Evolutionary conservation across 2,113 vertebrate genomes (phyloP), one percentile per base, ranked within the genome.

Genomic region (Carettochelys insculpta): DNA sequence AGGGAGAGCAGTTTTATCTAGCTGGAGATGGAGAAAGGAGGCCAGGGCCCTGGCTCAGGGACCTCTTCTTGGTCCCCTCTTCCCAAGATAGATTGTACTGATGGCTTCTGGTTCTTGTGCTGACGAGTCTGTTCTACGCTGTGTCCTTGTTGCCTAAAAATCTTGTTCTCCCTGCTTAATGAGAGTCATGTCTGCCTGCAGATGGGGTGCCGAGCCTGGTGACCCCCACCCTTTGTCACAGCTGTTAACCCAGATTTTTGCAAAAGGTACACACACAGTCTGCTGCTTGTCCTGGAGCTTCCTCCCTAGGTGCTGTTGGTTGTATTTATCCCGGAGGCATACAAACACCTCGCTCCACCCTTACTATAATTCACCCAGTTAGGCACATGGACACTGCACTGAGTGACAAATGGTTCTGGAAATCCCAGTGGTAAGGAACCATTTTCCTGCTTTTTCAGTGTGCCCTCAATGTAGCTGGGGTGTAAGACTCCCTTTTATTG

Each of bases 281-380:
- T 8, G 52, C 56, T 25, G 45, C 78, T 78, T 4, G 8, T 85
- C 38, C 50, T 7, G 20, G 10, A 1, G 0, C 31, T 16, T 8
- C 25, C 27, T 58, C 45, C 78, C 2, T 0, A 3, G 4, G 19
- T 25, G 0, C 24, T 11, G n/a, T 16, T 4, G 65, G 27, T 25
- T 29, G 77, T 50, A 38, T 16, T 14, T 3, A 6, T 16, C 38
- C 31, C 1, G 71, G 6, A 13, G 1, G 45, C 8, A 2, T 38
- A 0, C 5, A 4, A 22, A 10, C 47, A 6, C 19, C 10, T 0
- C 1, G 43, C 31, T 56, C n/a, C 0, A 1, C 0, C 0, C 19
- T 3, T 14, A 0, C 2, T 11, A 10, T 12, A 11, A 20, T 58
- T 19, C 2, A 0, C 20, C 61, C 77, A 0, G 0, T 38, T 45